Conservation (phyloP, 1,140 invertebrate genomes). For the Trichoplusia ni region DNA sequence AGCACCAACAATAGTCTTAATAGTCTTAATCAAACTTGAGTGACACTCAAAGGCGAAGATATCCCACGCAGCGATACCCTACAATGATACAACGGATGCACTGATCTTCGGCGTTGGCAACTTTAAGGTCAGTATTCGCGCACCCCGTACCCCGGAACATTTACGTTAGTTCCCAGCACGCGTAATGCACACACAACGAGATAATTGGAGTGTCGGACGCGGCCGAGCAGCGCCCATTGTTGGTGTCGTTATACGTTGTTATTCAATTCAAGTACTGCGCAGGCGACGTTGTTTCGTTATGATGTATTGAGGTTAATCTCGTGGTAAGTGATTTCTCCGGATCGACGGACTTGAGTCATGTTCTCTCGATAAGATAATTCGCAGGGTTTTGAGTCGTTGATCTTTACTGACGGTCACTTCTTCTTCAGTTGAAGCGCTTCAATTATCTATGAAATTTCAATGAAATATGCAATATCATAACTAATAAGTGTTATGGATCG, state of each 20-base stretch:
- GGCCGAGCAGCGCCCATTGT: conserved; percentile 57
- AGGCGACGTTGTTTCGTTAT: conserved; percentile 63
- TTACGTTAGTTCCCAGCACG: conserved; percentile 58
- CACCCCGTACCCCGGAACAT: conserved; percentile 51
- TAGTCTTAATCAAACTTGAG: no score
- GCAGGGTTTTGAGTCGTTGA: not conserved
- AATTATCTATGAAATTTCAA: no score
- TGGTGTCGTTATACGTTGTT: conserved; percentile 75
- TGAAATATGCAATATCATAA: no score
- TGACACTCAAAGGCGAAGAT: no score
- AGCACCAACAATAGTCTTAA: no score
- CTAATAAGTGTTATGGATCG: no score
- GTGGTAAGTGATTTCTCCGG: conserved; percentile 35
- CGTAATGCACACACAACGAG: conserved; percentile 51
- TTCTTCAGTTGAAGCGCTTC: no score
- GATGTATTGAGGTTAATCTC: conserved; percentile 66
- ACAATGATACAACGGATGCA: no score
- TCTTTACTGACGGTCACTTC: no score
- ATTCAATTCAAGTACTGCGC: conserved; percentile 70
- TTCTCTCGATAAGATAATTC: conserved; percentile 16
- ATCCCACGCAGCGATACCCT: no score
- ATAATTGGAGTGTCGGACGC: conserved; percentile 57
- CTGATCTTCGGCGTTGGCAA: not conserved
- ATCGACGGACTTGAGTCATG: conserved; percentile 26
- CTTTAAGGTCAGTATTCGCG: conserved; percentile 49